Evolutionary conservation across 1,140 invertebrate genomes (phyloP).

Genomic region (Nixonia krombeini): DNA sequence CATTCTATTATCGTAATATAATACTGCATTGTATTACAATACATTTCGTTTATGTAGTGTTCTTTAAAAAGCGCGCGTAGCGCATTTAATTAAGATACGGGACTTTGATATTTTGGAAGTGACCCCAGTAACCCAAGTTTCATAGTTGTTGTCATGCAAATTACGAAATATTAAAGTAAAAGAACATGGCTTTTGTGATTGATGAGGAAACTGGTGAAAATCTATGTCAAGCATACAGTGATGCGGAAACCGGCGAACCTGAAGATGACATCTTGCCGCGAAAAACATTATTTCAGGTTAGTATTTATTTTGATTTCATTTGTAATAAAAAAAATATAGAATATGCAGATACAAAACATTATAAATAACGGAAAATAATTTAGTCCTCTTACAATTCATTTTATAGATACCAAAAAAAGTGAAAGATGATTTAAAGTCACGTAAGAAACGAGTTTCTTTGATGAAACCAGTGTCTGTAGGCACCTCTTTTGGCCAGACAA

Average conservation of each 20-base stretch:
- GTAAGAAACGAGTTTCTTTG: conserved; percentile 37
- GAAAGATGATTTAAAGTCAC: conserved; percentile 41
- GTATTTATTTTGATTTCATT: conserved; percentile 9
- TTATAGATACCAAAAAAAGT: conserved; percentile 61
- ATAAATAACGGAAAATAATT: neutral
- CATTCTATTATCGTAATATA: no score
- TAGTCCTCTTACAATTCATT: neutral
- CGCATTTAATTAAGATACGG: conserved; percentile 39
- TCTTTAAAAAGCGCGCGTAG: neutral
- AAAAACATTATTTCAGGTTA: conserved; percentile 61
- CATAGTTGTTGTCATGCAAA: neutral
- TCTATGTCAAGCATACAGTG: conserved; percentile 42
- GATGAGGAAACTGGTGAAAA: conserved; percentile 63
- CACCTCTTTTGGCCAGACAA: conserved; percentile 58
- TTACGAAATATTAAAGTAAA: neutral
- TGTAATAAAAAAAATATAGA: conserved; percentile 2
- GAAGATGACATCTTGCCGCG: conserved; percentile 46
- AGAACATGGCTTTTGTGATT: conserved; percentile 41
- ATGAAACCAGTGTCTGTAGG: conserved; percentile 53
- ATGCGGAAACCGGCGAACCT: conserved; percentile 64
- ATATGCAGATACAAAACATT: no score
- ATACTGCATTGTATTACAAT: no score
- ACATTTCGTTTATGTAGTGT: no score
- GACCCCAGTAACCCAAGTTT: conserved; percentile 46
- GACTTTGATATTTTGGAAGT: conserved; percentile 54